These are phyloP conservation scores for Lamproptera curius DNA, from an alignment of 2,888 invertebrate species.

Conservation along the genomic window DNA sequence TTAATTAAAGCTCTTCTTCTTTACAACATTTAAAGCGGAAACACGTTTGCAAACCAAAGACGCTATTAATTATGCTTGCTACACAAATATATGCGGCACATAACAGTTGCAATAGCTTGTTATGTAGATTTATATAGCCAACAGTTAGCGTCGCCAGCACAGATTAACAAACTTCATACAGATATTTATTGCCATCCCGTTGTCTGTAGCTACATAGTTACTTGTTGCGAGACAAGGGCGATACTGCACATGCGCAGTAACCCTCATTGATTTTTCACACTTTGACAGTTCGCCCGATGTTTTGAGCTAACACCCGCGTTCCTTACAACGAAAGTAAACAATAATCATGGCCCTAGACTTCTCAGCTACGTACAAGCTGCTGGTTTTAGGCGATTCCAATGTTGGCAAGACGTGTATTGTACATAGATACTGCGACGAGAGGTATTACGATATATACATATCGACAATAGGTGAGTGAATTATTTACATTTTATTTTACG, in stretches of 20 bases:
- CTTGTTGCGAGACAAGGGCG: slow-evolving; percentile 54
- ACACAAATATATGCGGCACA: too few relatives aligned
- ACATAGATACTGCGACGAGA: slow-evolving; percentile 92
- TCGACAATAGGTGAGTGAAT: slow-evolving; percentile 89
- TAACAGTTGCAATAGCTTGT: too few relatives aligned
- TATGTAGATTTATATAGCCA: not conserved
- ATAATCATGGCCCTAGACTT: slow-evolving; percentile 88
- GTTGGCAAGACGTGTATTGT: slow-evolving; percentile 95
- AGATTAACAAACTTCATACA: slow-evolving; percentile 6
- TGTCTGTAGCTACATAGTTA: slow-evolving; percentile 31
- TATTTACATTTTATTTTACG: slow-evolving; percentile 58
- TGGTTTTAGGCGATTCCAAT: slow-evolving; percentile 92
- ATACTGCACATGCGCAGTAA: slow-evolving; percentile 61
- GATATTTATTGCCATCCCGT: slow-evolving; percentile 4
- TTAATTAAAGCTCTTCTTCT: too few relatives aligned
- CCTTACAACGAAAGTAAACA: slow-evolving; percentile 66
- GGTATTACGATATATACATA: slow-evolving; percentile 94
- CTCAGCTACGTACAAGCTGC: slow-evolving; percentile 91
- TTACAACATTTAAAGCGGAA: too few relatives aligned
- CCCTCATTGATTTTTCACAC: slow-evolving; percentile 70
- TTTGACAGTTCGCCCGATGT: slow-evolving; percentile 73
- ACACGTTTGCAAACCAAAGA: too few relatives aligned
- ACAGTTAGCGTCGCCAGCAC: not conserved
- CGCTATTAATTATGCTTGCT: too few relatives aligned
- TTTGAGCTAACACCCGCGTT: slow-evolving; percentile 62